phyloP scores from a whole-genome alignment of 2,888 invertebrate genomes.

The Leptinotarsa haldemani region DNA sequence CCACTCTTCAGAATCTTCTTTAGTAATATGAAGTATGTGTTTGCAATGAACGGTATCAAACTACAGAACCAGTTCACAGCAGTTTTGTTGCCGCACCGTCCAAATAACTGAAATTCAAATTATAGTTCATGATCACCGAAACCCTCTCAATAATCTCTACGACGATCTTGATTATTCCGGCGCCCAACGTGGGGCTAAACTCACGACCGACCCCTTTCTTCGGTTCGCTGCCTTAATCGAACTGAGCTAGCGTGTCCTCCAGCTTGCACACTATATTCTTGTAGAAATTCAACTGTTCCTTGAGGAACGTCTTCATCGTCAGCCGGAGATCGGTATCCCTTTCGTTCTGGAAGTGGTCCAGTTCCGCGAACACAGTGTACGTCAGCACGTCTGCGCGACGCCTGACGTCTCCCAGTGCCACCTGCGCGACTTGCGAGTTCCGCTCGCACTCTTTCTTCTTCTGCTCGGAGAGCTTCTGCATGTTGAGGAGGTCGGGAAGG shows the following conservation, averaged over 20 bases:
- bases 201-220: background rate
- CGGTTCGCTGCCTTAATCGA: conserved; percentile 43
- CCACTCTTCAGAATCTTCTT: too few relatives aligned
- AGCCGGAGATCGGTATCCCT: conserved; percentile 86
- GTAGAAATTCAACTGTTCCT: conserved; percentile 92
- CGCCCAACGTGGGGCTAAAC: conserved; percentile 6
- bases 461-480: conserved; percentile 90
- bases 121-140: background rate
- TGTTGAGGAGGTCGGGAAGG: conserved; percentile 90
- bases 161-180: background rate
- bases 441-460: conserved; percentile 91
- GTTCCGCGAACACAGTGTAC: conserved; percentile 93
- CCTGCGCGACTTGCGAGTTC: conserved; percentile 82
- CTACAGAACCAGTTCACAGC: too few relatives aligned
- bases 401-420: conserved; percentile 83
- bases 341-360: conserved; percentile 91
- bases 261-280: conserved; percentile 83
- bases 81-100: too few relatives aligned
- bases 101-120: background rate
- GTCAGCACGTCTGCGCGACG: conserved; percentile 91
- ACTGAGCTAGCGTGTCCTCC: conserved; percentile 71
- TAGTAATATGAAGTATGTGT: too few relatives aligned
- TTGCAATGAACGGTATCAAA: too few relatives aligned
- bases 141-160: background rate
- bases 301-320: conserved; percentile 87